These are phyloP conservation scores for Lasioglossum oenotherae DNA, from an alignment of 2,888 invertebrate genomes.

Conservation along the genomic window DNA sequence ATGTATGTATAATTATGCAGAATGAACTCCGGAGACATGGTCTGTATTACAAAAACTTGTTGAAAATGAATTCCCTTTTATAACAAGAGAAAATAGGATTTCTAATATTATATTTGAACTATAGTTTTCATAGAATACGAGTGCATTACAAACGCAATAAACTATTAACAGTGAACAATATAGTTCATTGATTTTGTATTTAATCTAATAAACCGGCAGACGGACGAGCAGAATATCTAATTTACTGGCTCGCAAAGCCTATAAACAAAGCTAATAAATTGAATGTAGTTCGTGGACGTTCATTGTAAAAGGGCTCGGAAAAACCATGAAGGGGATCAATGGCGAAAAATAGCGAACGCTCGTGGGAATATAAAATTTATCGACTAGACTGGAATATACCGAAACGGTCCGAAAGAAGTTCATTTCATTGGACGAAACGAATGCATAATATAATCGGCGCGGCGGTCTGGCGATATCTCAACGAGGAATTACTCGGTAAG, in stretches of 20 bases:
- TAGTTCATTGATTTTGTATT: no score
- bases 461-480: not conserved
- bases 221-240: not conserved
- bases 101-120: no score
- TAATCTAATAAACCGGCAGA: not conserved
- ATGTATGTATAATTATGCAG: not conserved
- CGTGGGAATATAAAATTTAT: not conserved
- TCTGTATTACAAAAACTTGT: not conserved
- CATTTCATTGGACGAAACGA: not conserved
- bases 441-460: not conserved
- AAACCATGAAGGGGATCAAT: not conserved
- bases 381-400: not conserved
- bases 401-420: not conserved
- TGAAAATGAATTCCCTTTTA: not conserved
- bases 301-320: not conserved
- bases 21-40: not conserved
- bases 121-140: no score
- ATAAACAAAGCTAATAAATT: not conserved
- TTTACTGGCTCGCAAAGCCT: not conserved
- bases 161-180: no score
- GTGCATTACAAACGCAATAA: no score
- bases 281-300: not conserved
- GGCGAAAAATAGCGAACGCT: not conserved
- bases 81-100: no score
- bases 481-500: not conserved